phyloP scores from a whole-genome alignment of 1,140 invertebrate species.

The Aphelinus atriplicis region DNA sequence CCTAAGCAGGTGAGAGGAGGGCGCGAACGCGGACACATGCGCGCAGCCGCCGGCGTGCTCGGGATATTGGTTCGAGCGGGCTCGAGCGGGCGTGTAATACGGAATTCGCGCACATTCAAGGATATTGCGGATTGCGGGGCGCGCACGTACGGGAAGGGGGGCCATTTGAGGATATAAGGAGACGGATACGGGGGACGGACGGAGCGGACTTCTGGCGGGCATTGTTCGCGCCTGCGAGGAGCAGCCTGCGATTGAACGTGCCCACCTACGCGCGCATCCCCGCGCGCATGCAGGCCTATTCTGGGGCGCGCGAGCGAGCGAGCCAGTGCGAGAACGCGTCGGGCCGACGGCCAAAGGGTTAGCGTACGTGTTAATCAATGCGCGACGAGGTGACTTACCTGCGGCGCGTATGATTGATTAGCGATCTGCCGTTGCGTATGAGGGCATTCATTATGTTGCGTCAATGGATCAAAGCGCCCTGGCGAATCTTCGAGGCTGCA shows the following conservation, averaged over 20 bases:
- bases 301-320: no score
- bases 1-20: no score
- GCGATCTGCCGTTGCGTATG: no score
- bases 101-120: slow-evolving; percentile 11
- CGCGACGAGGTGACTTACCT: no score
- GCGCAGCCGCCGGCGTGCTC: not conserved
- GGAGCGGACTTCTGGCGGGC: slow-evolving; percentile 2
- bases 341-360: no score
- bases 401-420: no score
- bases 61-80: not conserved
- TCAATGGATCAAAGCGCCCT: no score
- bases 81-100: not conserved
- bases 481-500: no score
- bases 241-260: slow-evolving; percentile 26
- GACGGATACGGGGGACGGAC: slow-evolving; percentile 2
- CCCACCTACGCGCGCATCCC: slow-evolving; percentile 11
- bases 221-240: slow-evolving; percentile 25
- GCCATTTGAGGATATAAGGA: not conserved
- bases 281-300: not conserved
- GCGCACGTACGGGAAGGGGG: not conserved
- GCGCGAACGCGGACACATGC: not conserved
- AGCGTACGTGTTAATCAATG: no score
- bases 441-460: no score
- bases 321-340: no score
- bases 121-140: slow-evolving; percentile 14